These are phyloP conservation scores for Corythornis vintsioides DNA, from an alignment of 2,113 vertebrate genomes.

Conservation along the genomic window DNA sequence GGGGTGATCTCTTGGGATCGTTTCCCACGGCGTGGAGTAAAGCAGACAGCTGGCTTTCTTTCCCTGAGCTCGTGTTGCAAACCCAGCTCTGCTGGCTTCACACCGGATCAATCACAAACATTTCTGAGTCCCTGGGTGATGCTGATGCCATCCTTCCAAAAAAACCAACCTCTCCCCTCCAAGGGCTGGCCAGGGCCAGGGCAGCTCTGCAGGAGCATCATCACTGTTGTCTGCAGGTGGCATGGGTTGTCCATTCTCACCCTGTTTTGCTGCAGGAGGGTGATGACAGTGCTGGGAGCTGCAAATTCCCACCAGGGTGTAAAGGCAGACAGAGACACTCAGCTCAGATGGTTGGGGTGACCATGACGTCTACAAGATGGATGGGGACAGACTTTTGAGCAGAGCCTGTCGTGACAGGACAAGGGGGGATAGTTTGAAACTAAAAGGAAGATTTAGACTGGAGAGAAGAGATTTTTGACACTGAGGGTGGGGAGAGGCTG, in stretches of 20 bases:
- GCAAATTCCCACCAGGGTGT: neutral
- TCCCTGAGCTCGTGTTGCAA: neutral
- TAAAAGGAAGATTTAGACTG: neutral
- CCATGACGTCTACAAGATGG: neutral
- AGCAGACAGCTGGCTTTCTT: neutral
- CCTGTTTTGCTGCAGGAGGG: neutral
- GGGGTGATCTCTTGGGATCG: neutral
- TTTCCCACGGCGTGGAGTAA: neutral
- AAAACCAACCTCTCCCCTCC: neutral
- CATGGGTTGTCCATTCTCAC: neutral
- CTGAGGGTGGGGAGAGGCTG: neutral
- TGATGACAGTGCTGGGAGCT: accelerated
- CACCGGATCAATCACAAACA: neutral
- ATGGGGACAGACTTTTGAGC: neutral
- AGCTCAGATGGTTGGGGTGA: accelerated
- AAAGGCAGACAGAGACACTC: neutral
- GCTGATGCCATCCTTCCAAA: neutral
- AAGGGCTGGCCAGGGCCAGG: neutral
- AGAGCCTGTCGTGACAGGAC: neutral
- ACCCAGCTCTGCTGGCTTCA: accelerated
- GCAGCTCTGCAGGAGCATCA: neutral
- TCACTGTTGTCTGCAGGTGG: accelerated
- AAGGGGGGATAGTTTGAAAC: neutral
- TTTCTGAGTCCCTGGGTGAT: neutral
- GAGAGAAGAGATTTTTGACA: neutral